Evolutionary conservation across 2,113 vertebrate species (phyloP).

Genomic region (Lathamus discolor): DNA sequence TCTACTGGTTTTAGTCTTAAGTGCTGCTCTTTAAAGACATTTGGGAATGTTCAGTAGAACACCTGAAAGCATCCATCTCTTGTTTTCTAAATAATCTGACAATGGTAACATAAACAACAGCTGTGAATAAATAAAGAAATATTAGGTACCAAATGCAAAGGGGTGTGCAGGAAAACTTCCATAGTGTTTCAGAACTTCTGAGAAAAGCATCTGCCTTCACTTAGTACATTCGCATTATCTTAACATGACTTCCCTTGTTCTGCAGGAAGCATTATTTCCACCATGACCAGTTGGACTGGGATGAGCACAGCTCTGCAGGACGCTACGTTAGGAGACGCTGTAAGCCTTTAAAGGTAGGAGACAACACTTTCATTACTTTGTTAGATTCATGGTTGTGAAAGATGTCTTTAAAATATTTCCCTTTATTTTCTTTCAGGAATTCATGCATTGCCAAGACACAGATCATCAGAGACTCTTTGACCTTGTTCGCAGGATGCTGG

Average conservation of each 20-base stretch:
- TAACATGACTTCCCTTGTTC: not conserved
- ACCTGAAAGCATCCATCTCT: not conserved
- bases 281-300: slow-evolving; percentile 89
- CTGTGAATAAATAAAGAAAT: not conserved
- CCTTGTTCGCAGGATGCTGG: slow-evolving; percentile 91
- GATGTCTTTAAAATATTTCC: not conserved
- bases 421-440: slow-evolving; percentile 77
- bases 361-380: not conserved
- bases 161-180: not conserved
- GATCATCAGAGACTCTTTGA: slow-evolving; percentile 91
- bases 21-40: not conserved
- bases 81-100: not conserved
- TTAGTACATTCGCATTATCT: not conserved
- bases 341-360: slow-evolving; percentile 89
- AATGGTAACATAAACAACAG: not conserved
- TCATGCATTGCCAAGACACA: slow-evolving; percentile 85
- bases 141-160: not conserved
- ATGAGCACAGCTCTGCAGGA: slow-evolving; percentile 86
- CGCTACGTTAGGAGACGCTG: slow-evolving; percentile 90
- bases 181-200: not conserved
- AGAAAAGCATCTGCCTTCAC: not conserved
- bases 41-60: not conserved
- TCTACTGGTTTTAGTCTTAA: not conserved
- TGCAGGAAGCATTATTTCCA: slow-evolving; percentile 89
- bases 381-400: not conserved